Percentiles rank a stretch among this genome's conserved stretches.
These are phyloP conservation scores for Ladona fulva DNA, from an alignment of 1,140 invertebrate species.

Conservation along the genomic window DNA sequence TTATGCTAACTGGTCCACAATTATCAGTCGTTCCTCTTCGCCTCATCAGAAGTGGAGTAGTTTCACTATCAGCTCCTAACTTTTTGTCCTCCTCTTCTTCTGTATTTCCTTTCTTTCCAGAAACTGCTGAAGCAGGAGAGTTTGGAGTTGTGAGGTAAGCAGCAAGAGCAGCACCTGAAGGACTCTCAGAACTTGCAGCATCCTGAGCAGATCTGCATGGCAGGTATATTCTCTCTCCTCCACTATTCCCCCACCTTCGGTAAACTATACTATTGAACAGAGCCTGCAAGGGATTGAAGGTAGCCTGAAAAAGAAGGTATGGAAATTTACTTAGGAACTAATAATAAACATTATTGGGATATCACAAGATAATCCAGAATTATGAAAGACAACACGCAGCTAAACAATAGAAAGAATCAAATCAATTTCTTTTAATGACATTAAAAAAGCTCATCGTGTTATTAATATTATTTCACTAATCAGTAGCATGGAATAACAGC, in stretches of 20 bases:
- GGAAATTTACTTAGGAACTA: no score
- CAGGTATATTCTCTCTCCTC: background rate
- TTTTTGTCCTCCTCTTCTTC: background rate
- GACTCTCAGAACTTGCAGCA: background rate
- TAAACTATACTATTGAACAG: background rate
- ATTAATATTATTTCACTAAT: no score
- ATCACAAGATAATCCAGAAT: no score
- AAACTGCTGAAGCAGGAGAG: background rate
- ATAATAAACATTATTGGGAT: no score
- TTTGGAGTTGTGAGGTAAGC: background rate
- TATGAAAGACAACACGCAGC: no score
- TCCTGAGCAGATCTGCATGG: background rate
- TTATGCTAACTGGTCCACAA: background rate
- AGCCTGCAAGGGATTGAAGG: background rate
- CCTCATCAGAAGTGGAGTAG: background rate
- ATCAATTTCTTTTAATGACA: no score
- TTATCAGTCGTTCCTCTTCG: background rate
- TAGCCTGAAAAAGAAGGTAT: background rate
- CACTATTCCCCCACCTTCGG: background rate
- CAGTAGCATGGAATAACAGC: no score
- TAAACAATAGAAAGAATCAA: no score
- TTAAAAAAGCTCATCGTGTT: no score
- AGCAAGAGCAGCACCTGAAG: background rate
- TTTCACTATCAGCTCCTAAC: background rate
- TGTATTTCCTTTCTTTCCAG: background rate